Percentiles rank a stretch among this genome's conserved stretches.
Conservation (phyloP, 2,888 invertebrate species). For the Lamellibrachia columna region DNA sequence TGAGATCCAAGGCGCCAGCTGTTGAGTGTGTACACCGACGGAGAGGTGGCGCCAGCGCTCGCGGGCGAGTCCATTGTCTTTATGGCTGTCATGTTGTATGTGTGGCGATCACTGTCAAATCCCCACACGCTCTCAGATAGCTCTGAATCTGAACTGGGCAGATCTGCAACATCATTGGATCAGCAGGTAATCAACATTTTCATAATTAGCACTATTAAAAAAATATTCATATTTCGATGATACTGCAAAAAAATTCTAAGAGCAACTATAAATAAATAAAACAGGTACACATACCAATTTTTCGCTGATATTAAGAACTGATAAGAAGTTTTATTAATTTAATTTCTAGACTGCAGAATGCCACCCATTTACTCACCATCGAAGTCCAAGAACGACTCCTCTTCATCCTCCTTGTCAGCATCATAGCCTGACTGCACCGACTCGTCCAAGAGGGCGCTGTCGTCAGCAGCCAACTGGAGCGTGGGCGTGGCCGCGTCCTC, state of each 20-base stretch:
- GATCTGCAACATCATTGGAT: not conserved
- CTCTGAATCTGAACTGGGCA: not conserved
- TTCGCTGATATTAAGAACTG: too few relatives aligned
- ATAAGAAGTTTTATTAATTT: too few relatives aligned
- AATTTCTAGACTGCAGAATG: too few relatives aligned
- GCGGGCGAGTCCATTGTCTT: not conserved
- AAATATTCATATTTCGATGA: too few relatives aligned
- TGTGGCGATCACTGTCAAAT: not conserved
- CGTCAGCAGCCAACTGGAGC: conserved; percentile 36
- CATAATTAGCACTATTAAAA: not conserved
- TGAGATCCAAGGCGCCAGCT: not conserved
- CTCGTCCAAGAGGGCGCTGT: conserved; percentile 42
- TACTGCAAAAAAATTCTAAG: too few relatives aligned
- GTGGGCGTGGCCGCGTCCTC: conserved; percentile 48
- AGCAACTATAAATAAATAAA: too few relatives aligned
- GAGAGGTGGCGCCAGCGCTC: not conserved
- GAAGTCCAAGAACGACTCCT: conserved; percentile 41
- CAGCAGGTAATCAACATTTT: not conserved
- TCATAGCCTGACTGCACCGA: conserved; percentile 56
- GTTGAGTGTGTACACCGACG: not conserved
- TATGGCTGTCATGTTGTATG: not conserved
- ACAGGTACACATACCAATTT: too few relatives aligned
- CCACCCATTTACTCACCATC: not conserved
- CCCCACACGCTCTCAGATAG: not conserved
- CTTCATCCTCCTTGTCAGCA: conserved; percentile 54